Percentiles rank a stretch among this genome's conserved stretches.
phyloP scores from a whole-genome alignment of 2,797 vertebrate genomes.

The Periparus ater region DNA sequence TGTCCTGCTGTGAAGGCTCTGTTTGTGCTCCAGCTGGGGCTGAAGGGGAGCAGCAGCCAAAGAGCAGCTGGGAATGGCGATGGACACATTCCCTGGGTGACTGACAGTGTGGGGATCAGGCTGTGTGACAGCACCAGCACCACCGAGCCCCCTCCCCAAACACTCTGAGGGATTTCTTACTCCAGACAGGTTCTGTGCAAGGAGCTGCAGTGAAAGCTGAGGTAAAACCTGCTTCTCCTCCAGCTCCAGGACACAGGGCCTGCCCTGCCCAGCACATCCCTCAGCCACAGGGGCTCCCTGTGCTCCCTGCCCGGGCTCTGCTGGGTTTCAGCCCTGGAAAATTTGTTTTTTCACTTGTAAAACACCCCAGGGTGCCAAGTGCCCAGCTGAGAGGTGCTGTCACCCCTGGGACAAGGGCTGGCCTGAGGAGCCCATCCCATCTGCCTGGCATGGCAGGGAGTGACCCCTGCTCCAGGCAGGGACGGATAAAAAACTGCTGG shows the following conservation, averaged over 20 bases:
- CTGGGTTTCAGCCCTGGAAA: rapidly evolving
- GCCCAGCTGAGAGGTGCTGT: not conserved
- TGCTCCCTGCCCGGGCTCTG: rapidly evolving
- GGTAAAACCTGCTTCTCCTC: not conserved
- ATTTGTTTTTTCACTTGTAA: not conserved
- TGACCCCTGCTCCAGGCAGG: not conserved
- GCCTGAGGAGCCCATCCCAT: not conserved
- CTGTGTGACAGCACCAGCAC: not conserved
- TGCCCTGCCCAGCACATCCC: not conserved
- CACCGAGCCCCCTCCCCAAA: rapidly evolving
- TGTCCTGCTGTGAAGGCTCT: not conserved
- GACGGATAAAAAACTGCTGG: not conserved
- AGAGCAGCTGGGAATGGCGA: not conserved
- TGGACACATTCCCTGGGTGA: not conserved
- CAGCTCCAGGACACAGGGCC: rapidly evolving
- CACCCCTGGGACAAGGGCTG: not conserved
- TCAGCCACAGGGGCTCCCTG: rapidly evolving
- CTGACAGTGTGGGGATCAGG: rapidly evolving
- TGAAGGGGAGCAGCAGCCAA: not conserved
- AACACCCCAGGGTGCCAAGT: not conserved
- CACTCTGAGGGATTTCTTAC: not conserved
- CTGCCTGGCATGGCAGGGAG: rapidly evolving
- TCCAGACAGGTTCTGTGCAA: not conserved
- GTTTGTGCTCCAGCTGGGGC: rapidly evolving
- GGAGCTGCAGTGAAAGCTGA: not conserved